Base-by-base conservation (phyloP, 2,888 invertebrate genomes). In the Crematogaster levior region DNA sequence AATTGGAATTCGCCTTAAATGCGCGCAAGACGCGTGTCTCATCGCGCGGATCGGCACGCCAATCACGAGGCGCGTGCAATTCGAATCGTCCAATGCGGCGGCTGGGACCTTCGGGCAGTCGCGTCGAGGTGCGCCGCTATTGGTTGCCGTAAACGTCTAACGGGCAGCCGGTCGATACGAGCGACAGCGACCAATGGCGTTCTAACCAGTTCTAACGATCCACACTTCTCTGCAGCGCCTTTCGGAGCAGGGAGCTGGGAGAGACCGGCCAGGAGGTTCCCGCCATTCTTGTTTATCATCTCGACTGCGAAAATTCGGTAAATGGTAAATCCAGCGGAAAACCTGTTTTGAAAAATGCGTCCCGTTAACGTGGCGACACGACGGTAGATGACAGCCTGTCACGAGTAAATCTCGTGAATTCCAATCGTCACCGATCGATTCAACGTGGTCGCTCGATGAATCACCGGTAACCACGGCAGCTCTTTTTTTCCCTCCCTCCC, bases 381-480 rank as follows among this genome's bases (percentile, higher is more conserved):
- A 34, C 48, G 30, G 34, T 34, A 6, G 51, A 30, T 27, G 18
- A 18, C 15, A 15, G 18, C n/a, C n/a, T 6, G 24, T 18, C 3
- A n/a, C 30, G n/a, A 15, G 7, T 34, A 21, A 9, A n/a, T 27
- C 6, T 27, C 27, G 65, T 27, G 37, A 15, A 70, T 34, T 53
- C n/a, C 15, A 9, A 58, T 58, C 58, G 27, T 43, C 6, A 3
- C 12, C 37, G 21, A n/a, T 27, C 48, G n/a, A 53, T 53, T 3
- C 40, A 40, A 6, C 30, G 34, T 10, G 58, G 43, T 15, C 27
- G 12, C 15, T n/a, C 18, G 34, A 61, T 74, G 60, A 72, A 12
- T 74, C 73, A 74, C 40, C 43, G 40, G n/a, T 58, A 60, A 73
- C 58, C 43, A 3, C 60, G 60, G 46, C 15, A 21, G n/a, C 48